phyloP scores from a whole-genome alignment of 53 echinoderm and acorn worm genomes.

The Patiria pectinifera region DNA sequence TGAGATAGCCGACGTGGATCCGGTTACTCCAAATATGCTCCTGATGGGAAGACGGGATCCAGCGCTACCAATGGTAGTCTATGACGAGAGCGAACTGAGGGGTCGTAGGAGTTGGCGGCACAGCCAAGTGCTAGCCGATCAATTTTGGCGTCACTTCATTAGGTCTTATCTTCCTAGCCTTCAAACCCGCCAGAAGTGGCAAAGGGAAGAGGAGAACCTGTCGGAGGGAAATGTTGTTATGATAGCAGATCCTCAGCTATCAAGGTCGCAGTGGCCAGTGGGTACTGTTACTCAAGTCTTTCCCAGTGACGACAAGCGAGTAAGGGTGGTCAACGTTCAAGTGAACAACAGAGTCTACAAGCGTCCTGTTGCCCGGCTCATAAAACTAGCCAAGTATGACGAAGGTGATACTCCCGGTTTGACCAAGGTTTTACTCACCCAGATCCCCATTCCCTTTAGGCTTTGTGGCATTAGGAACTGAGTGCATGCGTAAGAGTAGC shows the following conservation, averaged over 20 bases:
- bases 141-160: constrained; percentile 57
- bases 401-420: not conserved
- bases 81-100: constrained; percentile 9
- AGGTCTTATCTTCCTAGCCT: constrained; percentile 26
- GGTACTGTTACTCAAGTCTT: not conserved
- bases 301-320: not conserved
- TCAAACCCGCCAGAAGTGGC: constrained; percentile 38
- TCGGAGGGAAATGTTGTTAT: not conserved
- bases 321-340: not conserved
- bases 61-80: constrained; percentile 6
- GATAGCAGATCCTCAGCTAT: not conserved
- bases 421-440: not conserved
- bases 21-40: constrained; percentile 60
- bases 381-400: not conserved
- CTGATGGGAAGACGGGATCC: constrained; percentile 67
- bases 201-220: constrained; percentile 1
- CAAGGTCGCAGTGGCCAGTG: not conserved
- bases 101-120: constrained; percentile 55
- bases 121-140: constrained; percentile 61
- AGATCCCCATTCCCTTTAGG: not conserved
- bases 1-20: constrained; percentile 53
- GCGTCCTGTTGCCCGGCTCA: not conserved
- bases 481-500: not conserved
- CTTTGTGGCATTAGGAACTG: not conserved
- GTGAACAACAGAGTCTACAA: not conserved